A percentile compares a stretch with the other conserved stretches of the same genome.
phyloP scores from a whole-genome alignment of 2,113 vertebrate genomes.

The Lamprologus lemairii region DNA sequence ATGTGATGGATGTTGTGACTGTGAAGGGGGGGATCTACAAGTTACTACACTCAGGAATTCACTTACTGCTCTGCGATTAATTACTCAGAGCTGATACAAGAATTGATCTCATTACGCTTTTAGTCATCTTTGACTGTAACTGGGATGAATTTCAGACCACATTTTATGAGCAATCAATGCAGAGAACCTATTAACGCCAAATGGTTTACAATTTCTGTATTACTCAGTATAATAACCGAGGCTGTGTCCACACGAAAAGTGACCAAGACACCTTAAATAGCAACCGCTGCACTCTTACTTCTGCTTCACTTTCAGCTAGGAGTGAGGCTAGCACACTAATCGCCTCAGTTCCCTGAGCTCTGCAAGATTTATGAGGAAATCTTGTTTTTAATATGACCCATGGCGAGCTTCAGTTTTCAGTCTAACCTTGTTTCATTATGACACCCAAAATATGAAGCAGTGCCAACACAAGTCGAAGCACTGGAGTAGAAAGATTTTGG shows the following conservation, averaged over 20 bases:
- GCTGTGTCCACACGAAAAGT: neutral
- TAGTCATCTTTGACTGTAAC: neutral
- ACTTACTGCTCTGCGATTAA: neutral
- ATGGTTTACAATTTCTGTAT: fast-evolving
- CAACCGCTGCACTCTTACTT: neutral
- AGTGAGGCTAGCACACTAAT: neutral
- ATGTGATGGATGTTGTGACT: neutral
- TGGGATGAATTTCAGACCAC: fast-evolving
- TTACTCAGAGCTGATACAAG: neutral
- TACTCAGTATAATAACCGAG: fast-evolving
- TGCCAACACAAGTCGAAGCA: neutral
- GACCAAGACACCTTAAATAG: neutral
- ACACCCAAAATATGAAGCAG: neutral
- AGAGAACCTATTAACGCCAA: neutral
- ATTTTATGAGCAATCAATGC: neutral
- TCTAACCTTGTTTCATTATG: neutral
- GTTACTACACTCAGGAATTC: neutral
- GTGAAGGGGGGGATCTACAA: fast-evolving
- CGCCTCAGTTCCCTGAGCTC: neutral
- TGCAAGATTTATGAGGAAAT: fast-evolving
- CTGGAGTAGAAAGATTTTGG: neutral
- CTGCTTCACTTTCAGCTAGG: neutral
- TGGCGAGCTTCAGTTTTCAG: neutral
- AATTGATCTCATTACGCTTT: neutral
- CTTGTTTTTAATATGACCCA: neutral